Evolutionary conservation across 1,140 invertebrate species (phyloP).

Genomic region (Heliothis virescens): DNA sequence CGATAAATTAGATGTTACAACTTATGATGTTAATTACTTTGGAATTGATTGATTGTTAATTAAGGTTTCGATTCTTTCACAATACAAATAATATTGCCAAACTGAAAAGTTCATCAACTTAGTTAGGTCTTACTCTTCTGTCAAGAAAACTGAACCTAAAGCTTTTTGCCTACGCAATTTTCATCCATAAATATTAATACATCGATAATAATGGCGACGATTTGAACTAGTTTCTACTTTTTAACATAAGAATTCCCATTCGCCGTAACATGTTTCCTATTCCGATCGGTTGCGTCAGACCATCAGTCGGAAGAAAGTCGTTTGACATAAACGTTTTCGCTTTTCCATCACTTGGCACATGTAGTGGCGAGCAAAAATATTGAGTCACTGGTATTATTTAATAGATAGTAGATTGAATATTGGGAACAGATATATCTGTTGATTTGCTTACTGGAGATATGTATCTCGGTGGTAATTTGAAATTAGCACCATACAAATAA

Average conservation of each 20-base stretch:
- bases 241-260: slow-evolving; percentile 51
- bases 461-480: too few relatives aligned
- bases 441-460: too few relatives aligned
- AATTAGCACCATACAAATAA: too few relatives aligned
- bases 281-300: slow-evolving; percentile 58
- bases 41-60: not conserved
- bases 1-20: slow-evolving; percentile 4
- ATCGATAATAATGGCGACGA: not conserved
- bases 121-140: not conserved
- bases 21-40: not conserved
- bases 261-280: slow-evolving; percentile 47
- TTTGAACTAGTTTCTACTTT: slow-evolving; percentile 43
- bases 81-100: not conserved
- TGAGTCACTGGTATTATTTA: not conserved
- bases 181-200: slow-evolving; percentile 26
- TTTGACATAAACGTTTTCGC: slow-evolving; percentile 56
- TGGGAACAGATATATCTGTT: too few relatives aligned
- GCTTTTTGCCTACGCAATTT: not conserved
- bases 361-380: slow-evolving; percentile 10
- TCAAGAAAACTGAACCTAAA: too few relatives aligned
- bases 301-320: slow-evolving; percentile 56
- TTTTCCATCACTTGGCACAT: slow-evolving; percentile 51
- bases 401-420: too few relatives aligned
- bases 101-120: not conserved
- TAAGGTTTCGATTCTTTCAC: not conserved